These are phyloP conservation scores for Unio delphinus DNA, from an alignment of 2,888 invertebrate species.

Conservation along the genomic window DNA sequence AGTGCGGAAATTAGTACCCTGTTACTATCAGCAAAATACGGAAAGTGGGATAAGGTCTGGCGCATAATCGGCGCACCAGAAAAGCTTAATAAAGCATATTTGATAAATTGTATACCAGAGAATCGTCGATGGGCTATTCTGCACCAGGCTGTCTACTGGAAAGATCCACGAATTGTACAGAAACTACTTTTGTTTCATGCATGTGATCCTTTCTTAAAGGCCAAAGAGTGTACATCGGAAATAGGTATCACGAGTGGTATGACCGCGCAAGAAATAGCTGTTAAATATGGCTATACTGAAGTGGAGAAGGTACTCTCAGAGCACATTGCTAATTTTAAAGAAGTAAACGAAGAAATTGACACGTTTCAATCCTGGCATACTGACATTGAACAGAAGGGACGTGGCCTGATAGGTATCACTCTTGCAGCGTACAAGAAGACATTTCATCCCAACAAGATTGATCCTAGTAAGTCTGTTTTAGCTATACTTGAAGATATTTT, in stretches of 20 bases:
- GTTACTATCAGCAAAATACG: conserved; percentile 9
- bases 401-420: conserved; percentile 23
- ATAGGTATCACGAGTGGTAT: conserved; percentile 4
- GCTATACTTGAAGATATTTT: conserved; percentile 26
- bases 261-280: conserved; percentile 13
- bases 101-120: conserved; percentile 15
- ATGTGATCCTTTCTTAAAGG: conserved; percentile 7
- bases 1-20: conserved; percentile 3
- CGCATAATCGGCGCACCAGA: conserved; percentile 9
- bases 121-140: conserved; percentile 14
- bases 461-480: conserved; percentile 18
- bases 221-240: conserved; percentile 5
- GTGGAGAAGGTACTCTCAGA: conserved; percentile 1
- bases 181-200: conserved; percentile 5
- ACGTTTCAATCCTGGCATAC: conserved; percentile 13
- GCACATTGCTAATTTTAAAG: not conserved
- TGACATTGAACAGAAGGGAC: conserved; percentile 10
- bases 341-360: conserved; percentile 2
- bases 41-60: conserved; percentile 9
- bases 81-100: conserved; percentile 5
- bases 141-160: conserved; percentile 16
- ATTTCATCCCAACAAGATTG: conserved; percentile 28
- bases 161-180: conserved; percentile 3
- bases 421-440: conserved; percentile 35
- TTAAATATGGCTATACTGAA: conserved; percentile 7